Base-by-base conservation (phyloP, 2,888 invertebrate species). In the Drosophila pseudotakahashii region DNA sequence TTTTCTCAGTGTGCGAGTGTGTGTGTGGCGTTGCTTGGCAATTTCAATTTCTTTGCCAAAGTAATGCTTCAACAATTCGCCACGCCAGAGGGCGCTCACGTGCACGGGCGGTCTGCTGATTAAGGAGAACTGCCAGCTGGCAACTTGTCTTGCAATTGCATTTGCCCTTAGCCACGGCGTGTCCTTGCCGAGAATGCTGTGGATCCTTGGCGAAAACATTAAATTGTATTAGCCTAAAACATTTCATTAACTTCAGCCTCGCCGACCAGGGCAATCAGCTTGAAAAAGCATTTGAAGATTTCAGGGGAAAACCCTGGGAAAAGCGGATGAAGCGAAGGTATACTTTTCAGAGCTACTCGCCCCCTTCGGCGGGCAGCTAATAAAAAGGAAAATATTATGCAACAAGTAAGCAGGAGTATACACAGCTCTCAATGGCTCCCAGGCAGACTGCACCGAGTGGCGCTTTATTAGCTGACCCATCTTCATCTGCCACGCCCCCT, bases 381-480 rank as follows among this genome's bases (percentile, higher is more conserved):
- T 88, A 82, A 82, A 81, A 85, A 66, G 70, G 72, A 69, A 85
- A 88, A 75, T 88, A 85, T 88, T 88, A 88, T 81, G 88, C 82
- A 82, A 82, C 82, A 82, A 88, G 82, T 74, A 79, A 74, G 73
- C 71, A 72, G 66, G 54, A 74, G 64, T 60, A 60, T 52, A 75
- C 59, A 77, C 47, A 54, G 61, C 52, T 44, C 63, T 69, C 68
- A 52, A 70, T 66, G 60, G 78, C 74, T 72, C 23, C 70, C 73
- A 61, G 81, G 51, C 69, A 58, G 58, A 50, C 69, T 34, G 67
- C 60, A 67, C 51, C 73, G 55, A 67, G 54, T 78, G 73, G 51
- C 78, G 85, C 88, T 88, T 81, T 82, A 84, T 87, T 82, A 84
- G 88, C 73, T 81, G 81, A 60, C 69, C 81, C 63, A 60, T 71